Conservation (phyloP, 2,113 vertebrate genomes). For the Myiopsitta monachus region DNA sequence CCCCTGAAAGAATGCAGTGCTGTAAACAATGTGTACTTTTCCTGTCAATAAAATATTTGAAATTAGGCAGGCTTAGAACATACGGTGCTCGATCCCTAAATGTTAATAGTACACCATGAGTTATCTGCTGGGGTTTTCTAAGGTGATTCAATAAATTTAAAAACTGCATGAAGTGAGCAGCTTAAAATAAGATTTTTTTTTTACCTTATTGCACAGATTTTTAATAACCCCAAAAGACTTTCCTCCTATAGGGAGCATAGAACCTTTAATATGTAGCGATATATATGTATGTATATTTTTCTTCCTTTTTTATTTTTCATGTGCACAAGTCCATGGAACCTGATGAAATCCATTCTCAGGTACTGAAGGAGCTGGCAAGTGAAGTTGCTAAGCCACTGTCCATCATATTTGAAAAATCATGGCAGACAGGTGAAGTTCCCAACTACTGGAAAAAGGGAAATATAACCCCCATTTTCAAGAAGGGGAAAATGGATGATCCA, state of each 20-base stretch:
- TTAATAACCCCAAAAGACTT: neutral
- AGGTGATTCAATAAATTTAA: neutral
- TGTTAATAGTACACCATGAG: neutral
- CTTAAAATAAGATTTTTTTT: neutral
- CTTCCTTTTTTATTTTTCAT: neutral
- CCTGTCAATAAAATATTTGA: constrained; percentile 23
- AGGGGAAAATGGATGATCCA: too few species aligned
- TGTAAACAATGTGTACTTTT: neutral
- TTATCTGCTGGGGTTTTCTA: neutral
- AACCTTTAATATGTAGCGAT: neutral
- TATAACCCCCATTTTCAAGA: too few species aligned
- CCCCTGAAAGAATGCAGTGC: neutral
- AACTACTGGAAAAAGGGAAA: too few species aligned
- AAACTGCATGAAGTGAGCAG: neutral
- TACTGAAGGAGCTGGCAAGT: neutral
- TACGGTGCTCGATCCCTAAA: neutral
- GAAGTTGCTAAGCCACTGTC: neutral
- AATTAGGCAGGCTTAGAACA: neutral
- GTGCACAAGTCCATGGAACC: neutral
- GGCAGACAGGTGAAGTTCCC: too few species aligned
- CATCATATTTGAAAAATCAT: neutral
- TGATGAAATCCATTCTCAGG: neutral
- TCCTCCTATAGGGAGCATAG: neutral
- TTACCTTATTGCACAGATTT: neutral
- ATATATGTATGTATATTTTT: neutral